Evolutionary conservation across 2,113 vertebrate species (phyloP), one percentile per base, ranked within the genome.

Genomic region (Carassius carassius): DNA sequence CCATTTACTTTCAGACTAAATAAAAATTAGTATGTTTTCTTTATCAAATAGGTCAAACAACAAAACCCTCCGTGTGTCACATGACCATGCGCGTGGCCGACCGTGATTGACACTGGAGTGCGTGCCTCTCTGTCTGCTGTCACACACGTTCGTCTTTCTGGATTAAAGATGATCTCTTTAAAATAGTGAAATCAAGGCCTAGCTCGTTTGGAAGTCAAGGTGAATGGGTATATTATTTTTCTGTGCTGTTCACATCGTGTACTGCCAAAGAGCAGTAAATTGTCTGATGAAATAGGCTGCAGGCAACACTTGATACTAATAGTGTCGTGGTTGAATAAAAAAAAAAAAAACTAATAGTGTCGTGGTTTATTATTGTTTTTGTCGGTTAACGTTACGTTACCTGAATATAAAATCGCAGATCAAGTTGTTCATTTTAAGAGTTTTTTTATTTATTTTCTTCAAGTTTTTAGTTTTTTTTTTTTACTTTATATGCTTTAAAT

Each of bases 61-160:
- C 41, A 81, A 67, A 65, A 51, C n/a, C 60, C 11, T 41, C 19
- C 19, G n/a, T 25, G 37, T 29, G 62, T 69, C 79, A 81, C 79
- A 44, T 81, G 79, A 69, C 79, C 25, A 54, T 7, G 79, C 79
- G 79, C 79, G 62, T 81, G 62, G 41, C 23, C 29, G 29, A 29
- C 29, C 63, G 79, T 81, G 35, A 47, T 14, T 79, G 21, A 58
- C 37, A 4, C n/a, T 47, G 21, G 14, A 17, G n/a, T n/a, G 79
- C 25, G 23, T 70, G 25, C 6, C 23, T 32, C 44, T 51, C 35
- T 37, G 13, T 69, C 14, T 21, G 17, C 1, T 54, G 79, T 70
- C 44, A 51, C 7, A 41, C 78, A 29, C 19, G 41, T 5, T 47
- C n/a, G 44, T 63, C 21, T 81, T 69, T 51, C 41, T 5, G 44